Evolutionary conservation across 2,113 vertebrate genomes (phyloP).

Genomic region (Paracyprichromis sp.): DNA sequence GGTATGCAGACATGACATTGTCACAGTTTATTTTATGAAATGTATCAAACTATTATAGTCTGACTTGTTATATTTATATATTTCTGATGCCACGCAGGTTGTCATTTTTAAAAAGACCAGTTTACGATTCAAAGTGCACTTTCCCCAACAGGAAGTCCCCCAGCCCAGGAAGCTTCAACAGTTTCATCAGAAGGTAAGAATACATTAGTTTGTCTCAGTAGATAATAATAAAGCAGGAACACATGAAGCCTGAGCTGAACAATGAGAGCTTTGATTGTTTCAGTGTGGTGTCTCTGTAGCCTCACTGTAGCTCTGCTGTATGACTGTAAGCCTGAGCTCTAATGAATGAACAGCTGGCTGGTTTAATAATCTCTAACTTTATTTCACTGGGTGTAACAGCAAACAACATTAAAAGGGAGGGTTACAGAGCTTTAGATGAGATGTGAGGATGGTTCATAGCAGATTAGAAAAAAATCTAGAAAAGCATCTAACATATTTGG

Average conservation of each 20-base stretch:
- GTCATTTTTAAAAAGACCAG: not conserved
- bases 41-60: rapidly evolving
- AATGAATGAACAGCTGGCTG: not conserved
- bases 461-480: not conserved
- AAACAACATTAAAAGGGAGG: not conserved
- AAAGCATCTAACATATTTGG: not conserved
- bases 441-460: not conserved
- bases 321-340: not conserved
- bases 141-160: not conserved
- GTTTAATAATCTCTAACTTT: not conserved
- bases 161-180: not conserved
- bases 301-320: not conserved
- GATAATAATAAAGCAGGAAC: not conserved
- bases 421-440: not conserved
- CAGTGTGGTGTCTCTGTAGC: not conserved
- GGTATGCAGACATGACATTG: not conserved
- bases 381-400: not conserved
- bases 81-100: not conserved
- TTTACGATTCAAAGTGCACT: not conserved
- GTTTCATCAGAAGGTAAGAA: not conserved
- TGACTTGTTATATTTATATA: not conserved
- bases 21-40: not conserved
- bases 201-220: not conserved
- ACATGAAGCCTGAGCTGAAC: not conserved
- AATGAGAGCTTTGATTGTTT: not conserved